Base-by-base conservation (phyloP, 1,140 invertebrate genomes). In the Eulimnadia texana region DNA sequence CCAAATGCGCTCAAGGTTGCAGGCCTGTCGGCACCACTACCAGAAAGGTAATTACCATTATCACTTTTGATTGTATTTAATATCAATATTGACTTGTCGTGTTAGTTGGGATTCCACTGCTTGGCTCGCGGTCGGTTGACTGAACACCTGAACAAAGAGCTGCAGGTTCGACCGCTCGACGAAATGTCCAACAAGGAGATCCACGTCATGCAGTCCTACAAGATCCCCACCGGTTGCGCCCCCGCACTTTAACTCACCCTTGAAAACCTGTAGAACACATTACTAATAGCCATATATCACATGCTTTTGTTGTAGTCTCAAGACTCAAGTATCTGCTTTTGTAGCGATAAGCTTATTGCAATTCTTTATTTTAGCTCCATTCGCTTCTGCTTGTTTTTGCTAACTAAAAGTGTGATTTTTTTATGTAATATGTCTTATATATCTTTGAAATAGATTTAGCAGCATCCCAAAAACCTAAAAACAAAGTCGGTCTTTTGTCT, bases 71-170 rank as follows among this genome's bases (percentile, higher is more conserved):
- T 9, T 9, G 16, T 16, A 42, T 42, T 42, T 42, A 52, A 52
- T 52, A 52, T 11, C 23, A 0, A 60, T n/a, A n/a, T n/a, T 60
- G 55, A 20, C 42, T 6, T 49, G n/a, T 28, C 19, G 6, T 27
- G 16, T 23, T 24, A 63, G 62, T 42, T 63, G 10, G 58, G 58
- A 19, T 60, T 63, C 62, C 57, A 60, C 50, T 63, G 62, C 29
- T 16, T 63, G 13, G 28, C 25, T 10, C 59, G 51, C n/a, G 62
- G 62, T 16, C 62, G 58, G 6, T 59, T 63, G 9, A 33, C 55
- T 22, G 49, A 63, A n/a, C 49, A 63, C 47, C 50, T 63, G 27
- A 47, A 50, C 19, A 33, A 53, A 9, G 56, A 62, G 16, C 16
- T 29, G 19, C 51, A 47, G 58, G 20, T 27, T 3, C 55, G 58